Evolutionary conservation across 2,888 invertebrate species (phyloP), one percentile per base, ranked within the genome.

Genomic region (Zygaena filipendulae): DNA sequence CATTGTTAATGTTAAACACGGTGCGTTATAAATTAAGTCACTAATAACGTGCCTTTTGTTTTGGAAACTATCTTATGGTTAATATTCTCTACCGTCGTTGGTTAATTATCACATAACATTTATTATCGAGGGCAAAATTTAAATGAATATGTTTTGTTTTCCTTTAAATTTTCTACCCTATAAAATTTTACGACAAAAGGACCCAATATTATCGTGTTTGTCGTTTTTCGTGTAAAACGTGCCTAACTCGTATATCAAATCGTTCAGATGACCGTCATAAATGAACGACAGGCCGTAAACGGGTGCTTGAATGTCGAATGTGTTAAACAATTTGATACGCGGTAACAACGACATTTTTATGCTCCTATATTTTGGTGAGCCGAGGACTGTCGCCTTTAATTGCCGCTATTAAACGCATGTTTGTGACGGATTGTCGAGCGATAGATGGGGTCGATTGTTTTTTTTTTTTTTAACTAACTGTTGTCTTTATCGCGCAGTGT

Each of bases 321-420:
- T 69, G 72, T 71, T 66, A 66, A 69, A 70, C 68, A 71, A 70
- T 70, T 69, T 66, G 72, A 72, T 69, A 68, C 62, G 62, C 59
- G 59, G 59, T 59, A 56, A 58, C 58, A 61, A 55, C 59, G 68
- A 66, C 67, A 51, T 66, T 69, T 71, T 72, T 71, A 75, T 68
- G 62, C 54, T 54, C 53, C 59, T 62, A 71, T 74, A 74, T 74
- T 71, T 74, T 57, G 64, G 71, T 70, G 51, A 57, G 50, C 47
- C 44, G 46, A 51, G 54, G 52, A 62, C 59, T 59, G 59, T 58
- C 59, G 53, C 52, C 54, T 67, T 74, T 74, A 77, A 79, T 75
- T 72, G 66, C 64, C 41, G 48, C 61, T 61, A 70, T 70, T 70
- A 71, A 70, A 66, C 51, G 61, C 64, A 54, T 62, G 63, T 59